Conservation (phyloP, 2,797 vertebrate species). For the Chromobotia macracanthus region DNA sequence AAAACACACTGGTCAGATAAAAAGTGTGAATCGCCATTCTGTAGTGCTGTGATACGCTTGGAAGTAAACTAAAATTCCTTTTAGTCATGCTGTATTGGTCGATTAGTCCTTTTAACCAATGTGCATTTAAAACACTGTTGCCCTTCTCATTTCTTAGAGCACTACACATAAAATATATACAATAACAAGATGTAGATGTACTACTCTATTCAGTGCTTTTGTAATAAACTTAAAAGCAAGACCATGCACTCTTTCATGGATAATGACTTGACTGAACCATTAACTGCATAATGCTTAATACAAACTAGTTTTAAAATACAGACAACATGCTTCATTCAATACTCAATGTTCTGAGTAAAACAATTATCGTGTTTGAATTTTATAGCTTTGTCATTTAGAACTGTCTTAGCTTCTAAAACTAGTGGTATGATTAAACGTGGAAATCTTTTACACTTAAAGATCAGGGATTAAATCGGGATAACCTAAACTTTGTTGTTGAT, state of each 20-base stretch:
- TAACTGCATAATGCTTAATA: conserved; percentile 31
- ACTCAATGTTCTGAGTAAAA: background rate
- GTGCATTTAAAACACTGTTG: background rate
- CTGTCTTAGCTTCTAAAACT: background rate
- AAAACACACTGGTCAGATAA: background rate
- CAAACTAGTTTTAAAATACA: conserved; percentile 5
- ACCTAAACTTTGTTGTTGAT: too few relatives aligned
- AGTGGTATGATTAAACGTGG: background rate
- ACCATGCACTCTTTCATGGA: conserved; percentile 17
- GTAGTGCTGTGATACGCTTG: conserved; percentile 22
- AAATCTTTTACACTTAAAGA: background rate
- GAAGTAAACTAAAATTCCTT: conserved; percentile 2
- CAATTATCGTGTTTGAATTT: background rate
- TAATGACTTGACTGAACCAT: conserved; percentile 2
- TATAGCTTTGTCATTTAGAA: background rate
- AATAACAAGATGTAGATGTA: background rate
- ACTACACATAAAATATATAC: background rate
- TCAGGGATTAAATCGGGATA: too few relatives aligned
- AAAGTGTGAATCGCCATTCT: background rate
- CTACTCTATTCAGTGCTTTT: conserved; percentile 18
- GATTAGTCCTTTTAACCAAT: background rate
- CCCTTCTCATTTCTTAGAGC: background rate
- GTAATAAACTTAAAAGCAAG: conserved; percentile 21
- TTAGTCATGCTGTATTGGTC: conserved; percentile 1
- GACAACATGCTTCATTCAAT: conserved; percentile 20